A percentile compares a stretch with the other conserved stretches of the same genome.
phyloP scores from a whole-genome alignment of 2,113 vertebrate genomes.

The Dolichallabes microphthalmus region DNA sequence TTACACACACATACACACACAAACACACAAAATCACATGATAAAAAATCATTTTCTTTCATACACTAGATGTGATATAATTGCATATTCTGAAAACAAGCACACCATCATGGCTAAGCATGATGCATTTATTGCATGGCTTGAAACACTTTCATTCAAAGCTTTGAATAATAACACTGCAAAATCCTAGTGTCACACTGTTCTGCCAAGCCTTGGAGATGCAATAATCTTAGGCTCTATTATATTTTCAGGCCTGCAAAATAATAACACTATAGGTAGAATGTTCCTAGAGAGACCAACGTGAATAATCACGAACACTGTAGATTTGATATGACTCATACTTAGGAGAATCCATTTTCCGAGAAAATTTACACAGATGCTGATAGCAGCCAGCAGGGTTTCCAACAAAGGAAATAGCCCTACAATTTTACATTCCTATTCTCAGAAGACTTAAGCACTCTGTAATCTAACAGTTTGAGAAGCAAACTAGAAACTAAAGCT shows the following conservation, averaged over 20 bases:
- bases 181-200: not conserved
- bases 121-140: not conserved
- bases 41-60: not conserved
- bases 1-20: not conserved
- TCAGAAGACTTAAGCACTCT: not conserved
- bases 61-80: not conserved
- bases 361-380: constrained; percentile 3
- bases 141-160: not conserved
- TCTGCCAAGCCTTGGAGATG: not conserved
- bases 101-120: not conserved
- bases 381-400: not conserved
- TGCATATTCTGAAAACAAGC: constrained; percentile 2
- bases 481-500: not conserved
- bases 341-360: constrained; percentile 18
- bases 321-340: constrained; percentile 6
- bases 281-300: not conserved
- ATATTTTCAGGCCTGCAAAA: constrained; percentile 12
- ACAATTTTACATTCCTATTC: not conserved
- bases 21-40: not conserved
- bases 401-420: constrained; percentile 10
- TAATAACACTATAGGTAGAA: constrained; percentile 1
- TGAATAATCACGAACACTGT: not conserved
- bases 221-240: not conserved
- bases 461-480: not conserved
- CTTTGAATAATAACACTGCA: constrained; percentile 12